These are phyloP conservation scores for Aurelia aurita DNA, from an alignment of 30 jellyfish, hydroid and myxozoan genomes.

Conservation along the genomic window DNA sequence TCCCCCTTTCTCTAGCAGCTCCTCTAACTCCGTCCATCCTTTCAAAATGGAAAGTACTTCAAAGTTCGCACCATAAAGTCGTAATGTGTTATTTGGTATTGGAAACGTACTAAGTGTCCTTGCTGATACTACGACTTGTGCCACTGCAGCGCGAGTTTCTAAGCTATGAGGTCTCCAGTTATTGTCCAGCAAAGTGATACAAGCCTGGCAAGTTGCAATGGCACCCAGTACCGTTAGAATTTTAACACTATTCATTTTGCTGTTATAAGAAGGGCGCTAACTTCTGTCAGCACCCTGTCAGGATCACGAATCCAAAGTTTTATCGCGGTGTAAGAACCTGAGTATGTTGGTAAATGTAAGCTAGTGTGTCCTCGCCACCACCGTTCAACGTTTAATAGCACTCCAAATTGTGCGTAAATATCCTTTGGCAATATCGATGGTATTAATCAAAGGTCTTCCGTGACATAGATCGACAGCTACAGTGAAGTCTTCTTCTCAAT, in stretches of 20 bases:
- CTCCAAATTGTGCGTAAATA: constrained; percentile 13
- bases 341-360: constrained; percentile 24
- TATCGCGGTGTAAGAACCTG: constrained; percentile 44
- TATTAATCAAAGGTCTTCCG: constrained; percentile 54
- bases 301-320: constrained; percentile 61
- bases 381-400: constrained; percentile 3
- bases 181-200: constrained; percentile 80
- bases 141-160: constrained; percentile 87
- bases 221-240: constrained; percentile 29
- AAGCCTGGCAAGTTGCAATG: constrained; percentile 61
- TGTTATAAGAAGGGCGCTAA: constrained; percentile 53
- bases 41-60: constrained; percentile 87
- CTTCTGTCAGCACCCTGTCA: constrained; percentile 89
- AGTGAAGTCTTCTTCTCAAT: constrained; percentile 38
- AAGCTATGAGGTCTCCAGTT: constrained; percentile 88
- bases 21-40: constrained; percentile 87
- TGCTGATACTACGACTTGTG: constrained; percentile 91
- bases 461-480: constrained; percentile 64
- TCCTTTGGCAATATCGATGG: constrained; percentile 35
- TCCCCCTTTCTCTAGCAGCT: constrained; percentile 69
- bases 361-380: constrained; percentile 1
- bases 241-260: constrained; percentile 57
- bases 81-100: constrained; percentile 47
- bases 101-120: constrained; percentile 71
- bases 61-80: constrained; percentile 85